These are phyloP conservation scores for Drosophila ustulata DNA, from an alignment of 2,888 invertebrate genomes.

Conservation along the genomic window DNA sequence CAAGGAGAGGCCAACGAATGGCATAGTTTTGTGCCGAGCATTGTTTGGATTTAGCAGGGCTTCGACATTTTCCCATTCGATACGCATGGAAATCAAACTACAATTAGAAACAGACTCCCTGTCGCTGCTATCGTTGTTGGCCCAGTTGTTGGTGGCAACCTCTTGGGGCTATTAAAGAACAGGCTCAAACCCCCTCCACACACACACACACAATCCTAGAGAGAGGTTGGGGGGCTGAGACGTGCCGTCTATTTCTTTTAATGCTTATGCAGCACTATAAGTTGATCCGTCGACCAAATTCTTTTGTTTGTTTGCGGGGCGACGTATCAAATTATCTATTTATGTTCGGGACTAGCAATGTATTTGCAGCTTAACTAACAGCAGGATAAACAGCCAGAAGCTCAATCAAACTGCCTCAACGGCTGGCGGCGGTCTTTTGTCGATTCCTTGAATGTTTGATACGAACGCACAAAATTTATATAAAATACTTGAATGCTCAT, in stretches of 20 bases:
- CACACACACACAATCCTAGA: slow-evolving; percentile 17
- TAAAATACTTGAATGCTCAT: slow-evolving; percentile 29
- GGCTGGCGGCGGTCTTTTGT: slow-evolving; percentile 47
- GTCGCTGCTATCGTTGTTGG: slow-evolving; percentile 21
- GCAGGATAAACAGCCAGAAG: slow-evolving; percentile 68
- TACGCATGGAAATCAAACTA: slow-evolving; percentile 78
- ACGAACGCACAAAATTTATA: slow-evolving; percentile 45
- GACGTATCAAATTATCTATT: slow-evolving; percentile 75
- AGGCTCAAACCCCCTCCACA: slow-evolving; percentile 40
- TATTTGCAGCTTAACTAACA: slow-evolving; percentile 76
- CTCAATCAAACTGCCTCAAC: slow-evolving; percentile 67
- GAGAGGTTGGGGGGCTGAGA: neutral
- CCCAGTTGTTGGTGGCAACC: slow-evolving; percentile 31
- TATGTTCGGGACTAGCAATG: slow-evolving; percentile 51
- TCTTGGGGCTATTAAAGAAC: slow-evolving; percentile 55
- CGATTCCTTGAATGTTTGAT: slow-evolving; percentile 62
- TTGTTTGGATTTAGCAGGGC: slow-evolving; percentile 10
- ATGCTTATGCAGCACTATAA: slow-evolving; percentile 66
- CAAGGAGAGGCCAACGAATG: slow-evolving; percentile 33
- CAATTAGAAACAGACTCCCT: slow-evolving; percentile 70
- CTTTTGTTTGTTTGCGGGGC: slow-evolving; percentile 33
- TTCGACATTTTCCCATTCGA: slow-evolving; percentile 62
- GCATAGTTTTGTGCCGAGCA: slow-evolving; percentile 42
- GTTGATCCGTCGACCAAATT: slow-evolving; percentile 26
- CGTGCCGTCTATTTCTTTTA: slow-evolving; percentile 35